Evolutionary conservation across 1,140 invertebrate species (phyloP).

Genomic region (Psilanteris sp.): DNA sequence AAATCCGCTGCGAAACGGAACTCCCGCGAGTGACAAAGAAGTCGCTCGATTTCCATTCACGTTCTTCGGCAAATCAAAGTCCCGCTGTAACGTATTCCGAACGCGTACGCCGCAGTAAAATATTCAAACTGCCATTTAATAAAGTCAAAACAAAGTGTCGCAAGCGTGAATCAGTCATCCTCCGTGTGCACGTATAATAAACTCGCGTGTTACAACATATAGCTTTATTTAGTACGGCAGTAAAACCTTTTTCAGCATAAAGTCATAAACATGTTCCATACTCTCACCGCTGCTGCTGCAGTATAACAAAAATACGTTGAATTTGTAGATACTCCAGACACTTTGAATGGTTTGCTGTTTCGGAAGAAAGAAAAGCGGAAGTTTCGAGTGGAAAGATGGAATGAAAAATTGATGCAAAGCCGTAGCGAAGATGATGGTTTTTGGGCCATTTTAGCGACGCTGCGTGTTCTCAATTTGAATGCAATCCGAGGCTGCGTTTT

Average conservation of each 20-base stretch:
- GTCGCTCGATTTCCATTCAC: conserved; percentile 25
- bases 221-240: conserved; percentile 46
- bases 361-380: conserved; percentile 15
- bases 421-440: background rate
- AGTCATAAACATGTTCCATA: conserved; percentile 38
- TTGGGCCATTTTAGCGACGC: background rate
- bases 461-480: too few species aligned
- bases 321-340: conserved; percentile 32
- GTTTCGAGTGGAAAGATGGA: background rate
- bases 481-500: too few species aligned
- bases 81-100: conserved; percentile 22
- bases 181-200: conserved; percentile 43
- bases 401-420: conserved; percentile 7
- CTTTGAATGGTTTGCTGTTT: conserved; percentile 10
- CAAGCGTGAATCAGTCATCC: conserved; percentile 53
- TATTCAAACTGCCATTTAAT: conserved; percentile 54
- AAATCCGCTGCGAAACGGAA: conserved; percentile 9
- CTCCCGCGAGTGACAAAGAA: conserved; percentile 30
- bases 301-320: conserved; percentile 28
- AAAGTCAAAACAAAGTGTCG: conserved; percentile 58
- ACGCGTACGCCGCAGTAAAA: conserved; percentile 27
- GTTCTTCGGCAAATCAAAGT: conserved; percentile 1
- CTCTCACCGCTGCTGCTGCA: conserved; percentile 9
- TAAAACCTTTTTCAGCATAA: conserved; percentile 46
- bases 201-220: conserved; percentile 26